phyloP scores from a whole-genome alignment of 1,140 invertebrate genomes.

The Drosophila burlai region DNA sequence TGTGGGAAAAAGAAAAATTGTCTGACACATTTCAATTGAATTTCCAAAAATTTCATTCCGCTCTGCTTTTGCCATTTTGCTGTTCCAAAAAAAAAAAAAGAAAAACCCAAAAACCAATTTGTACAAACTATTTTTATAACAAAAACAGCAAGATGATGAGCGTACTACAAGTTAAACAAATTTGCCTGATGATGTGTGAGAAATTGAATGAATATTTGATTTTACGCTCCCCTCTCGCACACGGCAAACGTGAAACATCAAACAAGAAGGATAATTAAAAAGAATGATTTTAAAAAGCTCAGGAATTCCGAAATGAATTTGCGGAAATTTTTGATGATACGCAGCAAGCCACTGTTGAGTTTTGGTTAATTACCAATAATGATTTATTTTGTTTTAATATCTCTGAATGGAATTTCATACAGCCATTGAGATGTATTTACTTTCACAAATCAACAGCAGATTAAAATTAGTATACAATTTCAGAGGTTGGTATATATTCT shows the following conservation, averaged over 20 bases:
- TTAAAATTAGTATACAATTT: neutral
- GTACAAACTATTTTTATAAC: conserved; percentile 75
- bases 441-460: neutral
- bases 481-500: neutral
- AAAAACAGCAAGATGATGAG: conserved; percentile 31
- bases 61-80: conserved; percentile 12
- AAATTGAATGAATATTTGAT: conserved; percentile 64
- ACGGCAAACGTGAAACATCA: conserved; percentile 44
- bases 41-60: conserved; percentile 43
- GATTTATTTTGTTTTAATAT: conserved; percentile 49
- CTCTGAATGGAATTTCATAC: neutral
- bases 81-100: conserved; percentile 52
- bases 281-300: neutral
- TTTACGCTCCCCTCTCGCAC: conserved; percentile 24
- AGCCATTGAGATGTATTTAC: neutral
- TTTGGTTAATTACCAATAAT: conserved; percentile 9
- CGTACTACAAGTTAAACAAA: conserved; percentile 65
- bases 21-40: conserved; percentile 79
- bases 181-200: conserved; percentile 72
- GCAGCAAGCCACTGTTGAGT: neutral
- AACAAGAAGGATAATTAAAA: conserved; percentile 11
- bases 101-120: conserved; percentile 69
- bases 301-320: conserved; percentile 21
- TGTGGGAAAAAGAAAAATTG: conserved; percentile 60
- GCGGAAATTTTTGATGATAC: neutral